phyloP scores from a whole-genome alignment of 2,113 vertebrate genomes.

The Crocuta crocuta region DNA sequence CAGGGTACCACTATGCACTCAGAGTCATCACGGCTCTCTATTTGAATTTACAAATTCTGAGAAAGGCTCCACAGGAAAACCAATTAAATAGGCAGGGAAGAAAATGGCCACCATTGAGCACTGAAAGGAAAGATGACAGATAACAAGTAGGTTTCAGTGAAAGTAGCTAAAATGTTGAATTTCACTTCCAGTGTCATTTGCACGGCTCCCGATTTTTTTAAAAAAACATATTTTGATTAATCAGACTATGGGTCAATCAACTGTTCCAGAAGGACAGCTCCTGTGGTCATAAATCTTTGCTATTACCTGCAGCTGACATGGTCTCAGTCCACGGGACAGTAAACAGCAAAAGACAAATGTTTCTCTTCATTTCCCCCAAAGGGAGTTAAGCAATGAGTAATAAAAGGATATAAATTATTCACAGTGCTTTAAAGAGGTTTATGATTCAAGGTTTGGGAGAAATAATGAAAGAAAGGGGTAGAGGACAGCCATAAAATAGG shows the following conservation, averaged over 20 bases:
- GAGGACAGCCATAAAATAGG: neutral
- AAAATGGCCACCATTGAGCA: neutral
- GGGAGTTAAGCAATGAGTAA: slow-evolving; percentile 81
- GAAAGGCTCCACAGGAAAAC: slow-evolving; percentile 47
- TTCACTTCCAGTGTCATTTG: slow-evolving; percentile 29
- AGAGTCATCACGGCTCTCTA: neutral
- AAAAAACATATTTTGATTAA: slow-evolving; percentile 72
- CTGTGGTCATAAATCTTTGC: slow-evolving; percentile 75
- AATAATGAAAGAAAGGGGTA: neutral
- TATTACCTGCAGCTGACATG: slow-evolving; percentile 66
- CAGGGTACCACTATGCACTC: neutral
- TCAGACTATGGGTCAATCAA: slow-evolving; percentile 80
- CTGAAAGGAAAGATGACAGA: slow-evolving; percentile 39
- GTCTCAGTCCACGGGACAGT: slow-evolving; percentile 71
- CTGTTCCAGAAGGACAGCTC: slow-evolving; percentile 59
- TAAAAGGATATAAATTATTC: slow-evolving; percentile 86
- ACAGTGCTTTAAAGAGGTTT: slow-evolving; percentile 81
- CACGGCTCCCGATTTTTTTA: neutral
- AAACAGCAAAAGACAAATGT: slow-evolving; percentile 80
- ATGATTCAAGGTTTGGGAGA: slow-evolving; percentile 70
- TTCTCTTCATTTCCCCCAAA: slow-evolving; percentile 82
- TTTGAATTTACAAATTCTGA: slow-evolving; percentile 39
- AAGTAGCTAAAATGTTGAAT: slow-evolving; percentile 26
- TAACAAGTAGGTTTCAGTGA: neutral
- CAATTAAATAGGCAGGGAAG: slow-evolving; percentile 40